Evolutionary conservation across 2,888 invertebrate species (phyloP).

Genomic region (Digitonthophagus gazella): DNA sequence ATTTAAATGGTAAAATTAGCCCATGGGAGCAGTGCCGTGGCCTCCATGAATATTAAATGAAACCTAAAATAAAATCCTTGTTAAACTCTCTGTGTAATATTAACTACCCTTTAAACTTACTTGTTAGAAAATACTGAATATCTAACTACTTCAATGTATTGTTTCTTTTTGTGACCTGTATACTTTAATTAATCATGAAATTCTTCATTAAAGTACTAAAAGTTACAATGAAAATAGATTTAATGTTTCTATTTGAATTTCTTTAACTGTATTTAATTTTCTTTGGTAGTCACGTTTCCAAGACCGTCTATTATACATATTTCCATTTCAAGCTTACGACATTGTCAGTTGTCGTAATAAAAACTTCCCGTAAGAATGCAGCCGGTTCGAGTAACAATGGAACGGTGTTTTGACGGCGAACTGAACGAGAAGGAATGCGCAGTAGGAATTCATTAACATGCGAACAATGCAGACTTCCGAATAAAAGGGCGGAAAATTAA

Average conservation of each 20-base stretch:
- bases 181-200: too few species aligned
- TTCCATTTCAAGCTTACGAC: neutral
- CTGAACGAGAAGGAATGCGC: neutral
- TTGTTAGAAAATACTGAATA: too few species aligned
- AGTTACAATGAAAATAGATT: neutral
- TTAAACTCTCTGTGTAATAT: neutral
- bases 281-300: too few species aligned
- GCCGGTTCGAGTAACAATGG: neutral
- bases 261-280: too few species aligned
- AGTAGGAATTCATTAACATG: neutral
- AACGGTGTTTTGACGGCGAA: neutral
- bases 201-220: too few species aligned
- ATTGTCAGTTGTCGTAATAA: neutral
- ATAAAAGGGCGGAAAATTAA: neutral
- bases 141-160: too few species aligned
- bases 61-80: neutral
- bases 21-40: neutral
- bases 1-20: neutral
- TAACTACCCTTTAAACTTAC: too few species aligned
- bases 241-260: too few species aligned
- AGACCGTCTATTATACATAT: neutral
- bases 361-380: neutral
- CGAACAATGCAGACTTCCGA: neutral
- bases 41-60: neutral
- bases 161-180: too few species aligned